Percentiles rank a stretch among this genome's conserved stretches.
These are phyloP conservation scores for Seira sanloemensis DNA, from an alignment of 2,888 invertebrate species.

Conservation along the genomic window DNA sequence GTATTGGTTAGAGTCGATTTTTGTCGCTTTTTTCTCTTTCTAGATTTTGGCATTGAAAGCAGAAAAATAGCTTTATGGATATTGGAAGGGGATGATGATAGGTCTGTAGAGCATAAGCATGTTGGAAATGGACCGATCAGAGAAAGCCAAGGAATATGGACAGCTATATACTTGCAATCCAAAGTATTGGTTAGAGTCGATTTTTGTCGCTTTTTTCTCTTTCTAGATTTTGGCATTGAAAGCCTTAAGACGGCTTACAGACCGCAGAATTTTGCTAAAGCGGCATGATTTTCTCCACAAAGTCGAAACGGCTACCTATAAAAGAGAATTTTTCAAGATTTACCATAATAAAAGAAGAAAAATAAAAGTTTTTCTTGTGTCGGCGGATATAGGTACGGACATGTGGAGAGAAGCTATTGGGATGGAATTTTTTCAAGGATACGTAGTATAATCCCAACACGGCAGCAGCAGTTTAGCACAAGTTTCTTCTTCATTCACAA, in stretches of 20 bases:
- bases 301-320: background rate
- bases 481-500: background rate
- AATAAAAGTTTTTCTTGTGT: background rate
- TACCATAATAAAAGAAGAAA: background rate
- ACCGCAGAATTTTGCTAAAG: too few relatives aligned
- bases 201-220: too few relatives aligned
- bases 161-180: too few relatives aligned
- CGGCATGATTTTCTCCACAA: background rate
- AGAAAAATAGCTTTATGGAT: conserved; percentile 10
- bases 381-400: too few relatives aligned
- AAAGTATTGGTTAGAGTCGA: too few relatives aligned
- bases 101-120: background rate
- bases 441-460: too few relatives aligned
- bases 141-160: background rate
- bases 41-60: background rate
- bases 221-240: background rate
- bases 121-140: background rate
- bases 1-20: too few relatives aligned
- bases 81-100: background rate
- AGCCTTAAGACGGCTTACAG: background rate
- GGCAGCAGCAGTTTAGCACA: background rate
- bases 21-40: background rate
- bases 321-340: background rate
- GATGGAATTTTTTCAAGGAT: too few relatives aligned
- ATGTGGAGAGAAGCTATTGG: too few relatives aligned